Base-by-base conservation (phyloP, 1,140 invertebrate species). In the Asbolus verrucosus region DNA sequence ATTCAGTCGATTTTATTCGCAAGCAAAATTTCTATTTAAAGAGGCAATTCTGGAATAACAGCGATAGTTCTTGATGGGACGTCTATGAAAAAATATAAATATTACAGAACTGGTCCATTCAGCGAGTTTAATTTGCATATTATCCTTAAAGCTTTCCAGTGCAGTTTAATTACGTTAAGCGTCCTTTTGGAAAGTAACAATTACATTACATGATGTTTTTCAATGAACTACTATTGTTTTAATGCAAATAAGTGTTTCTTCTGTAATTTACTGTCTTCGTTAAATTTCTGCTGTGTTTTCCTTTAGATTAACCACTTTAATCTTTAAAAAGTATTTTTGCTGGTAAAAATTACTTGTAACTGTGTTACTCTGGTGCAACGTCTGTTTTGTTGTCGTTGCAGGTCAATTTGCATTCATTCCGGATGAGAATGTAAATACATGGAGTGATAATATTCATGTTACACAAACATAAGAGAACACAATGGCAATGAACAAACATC, bases 141-240 rank as follows among this genome's bases (percentile, higher is more conserved):
- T 18, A 50, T 50, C 8, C 3, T 21, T 8, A n/a, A 50, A 30
- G 21, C 46, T 21, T 16, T 54, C 27, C 21, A 27, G 46, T 21
- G 43, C 46, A 27, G 14, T 30, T 54, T 54, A 54, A 54, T 54
- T 54, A 54, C 18, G 46, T 24, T 54, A 54, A 54, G 21, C 27
- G 21, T 54, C 46, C 33, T 43, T 50, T 50, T 21, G 43, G n/a
- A 8, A 50, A 50, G 21, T 43, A 16, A 43, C 43, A 50, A 50
- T 50, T 50, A 50, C 39, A 14, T 16, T 14, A 43, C 38, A 41
- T 14, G 1, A 27, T 2, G 13, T 3, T 41, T 41, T 41, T 15
- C 38, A 41, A 14, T 41, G 38, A 13, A 8, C 1, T 3, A 24
- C 43, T 50, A 50, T 50, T 50, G 43, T 50, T 50, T 50, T 19